Evolutionary conservation across 2,797 vertebrate species (phyloP), one percentile per base, ranked within the genome.

Genomic region (Nyctibius grandis): DNA sequence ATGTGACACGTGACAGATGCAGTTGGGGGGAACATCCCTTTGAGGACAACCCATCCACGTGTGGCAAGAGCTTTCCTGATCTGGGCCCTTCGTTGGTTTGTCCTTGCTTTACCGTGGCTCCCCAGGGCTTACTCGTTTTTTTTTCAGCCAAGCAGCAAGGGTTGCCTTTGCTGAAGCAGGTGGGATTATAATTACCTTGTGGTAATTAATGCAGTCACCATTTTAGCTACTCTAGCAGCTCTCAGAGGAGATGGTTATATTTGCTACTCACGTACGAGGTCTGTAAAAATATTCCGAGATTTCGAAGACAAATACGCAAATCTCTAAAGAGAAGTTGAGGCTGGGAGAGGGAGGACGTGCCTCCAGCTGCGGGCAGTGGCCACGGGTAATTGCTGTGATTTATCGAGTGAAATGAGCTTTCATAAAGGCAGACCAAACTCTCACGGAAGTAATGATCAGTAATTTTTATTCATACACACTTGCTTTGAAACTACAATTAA

Each of bases 391-490:
- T 13, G 83, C n/a, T 81, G 81, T 57, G 85, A 92, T 78, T 93
- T 89, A 33, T n/a, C 0, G 1, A 59, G 53, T 2, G 33, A 54
- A 48, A 10, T 3, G 75, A 4, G 7, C 25, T 16, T 36, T 34
- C 42, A 21, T 8, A 11, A 9, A 83, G 22, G 36, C 47, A 80
- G 74, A 88, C 11, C 92, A 95, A 85, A 94, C 91, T 88, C 50
- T 63, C 89, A 51, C 81, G 7, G 8, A 75, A 88, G 87, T 90
- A 83, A 95, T 31, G 94, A 85, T 96, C 97, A 91, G 91, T 91
- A 79, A 59, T 87, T 85, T 98, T 98, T 98, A 98, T 98, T 98
- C 73, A 51, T 95, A 97, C 97, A 97, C 96, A 90, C 93, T 97
- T 85, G 96, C 94, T 97, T 97, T 87, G 96, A 91, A 98, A 97